phyloP scores from a whole-genome alignment of 2,888 invertebrate genomes.

The Escarpia spicata region DNA sequence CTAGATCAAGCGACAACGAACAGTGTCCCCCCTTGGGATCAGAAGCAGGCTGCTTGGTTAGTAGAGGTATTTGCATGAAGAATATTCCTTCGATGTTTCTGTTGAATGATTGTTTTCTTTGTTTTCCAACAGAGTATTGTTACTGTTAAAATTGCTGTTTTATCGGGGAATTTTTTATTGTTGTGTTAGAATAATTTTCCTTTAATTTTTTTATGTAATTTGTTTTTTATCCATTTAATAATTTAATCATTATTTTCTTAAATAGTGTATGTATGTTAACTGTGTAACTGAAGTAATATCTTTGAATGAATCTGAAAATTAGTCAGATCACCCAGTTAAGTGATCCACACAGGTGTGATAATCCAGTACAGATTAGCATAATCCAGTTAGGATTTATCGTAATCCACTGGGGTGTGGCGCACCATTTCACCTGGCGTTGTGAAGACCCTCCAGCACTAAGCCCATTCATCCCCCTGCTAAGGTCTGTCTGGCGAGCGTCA shows the following conservation, averaged over 20 bases:
- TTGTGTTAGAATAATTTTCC: not conserved
- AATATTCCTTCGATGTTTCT: not conserved
- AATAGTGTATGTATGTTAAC: not conserved
- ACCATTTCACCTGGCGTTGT: not conserved
- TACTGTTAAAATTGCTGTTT: not conserved
- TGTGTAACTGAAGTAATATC: not conserved
- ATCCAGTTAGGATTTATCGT: not conserved
- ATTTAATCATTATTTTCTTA: not conserved
- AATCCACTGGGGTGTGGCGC: not conserved
- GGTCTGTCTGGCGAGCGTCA: not conserved
- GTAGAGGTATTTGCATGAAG: constrained; percentile 8
- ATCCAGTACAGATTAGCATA: not conserved
- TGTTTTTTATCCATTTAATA: not conserved
- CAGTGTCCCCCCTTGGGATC: not conserved
- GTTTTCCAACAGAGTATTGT: not conserved
- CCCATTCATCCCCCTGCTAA: not conserved
- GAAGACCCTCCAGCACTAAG: not conserved
- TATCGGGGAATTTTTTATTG: not conserved
- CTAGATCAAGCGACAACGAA: not conserved
- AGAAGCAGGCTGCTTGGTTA: not conserved
- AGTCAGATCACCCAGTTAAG: not conserved
- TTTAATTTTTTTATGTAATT: too few species aligned
- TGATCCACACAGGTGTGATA: not conserved
- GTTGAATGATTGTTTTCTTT: not conserved
- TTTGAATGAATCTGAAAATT: not conserved